A percentile compares a stretch with the other conserved stretches of the same genome.
Conservation (phyloP, 2,888 invertebrate genomes). For the Cordilura impudica region DNA sequence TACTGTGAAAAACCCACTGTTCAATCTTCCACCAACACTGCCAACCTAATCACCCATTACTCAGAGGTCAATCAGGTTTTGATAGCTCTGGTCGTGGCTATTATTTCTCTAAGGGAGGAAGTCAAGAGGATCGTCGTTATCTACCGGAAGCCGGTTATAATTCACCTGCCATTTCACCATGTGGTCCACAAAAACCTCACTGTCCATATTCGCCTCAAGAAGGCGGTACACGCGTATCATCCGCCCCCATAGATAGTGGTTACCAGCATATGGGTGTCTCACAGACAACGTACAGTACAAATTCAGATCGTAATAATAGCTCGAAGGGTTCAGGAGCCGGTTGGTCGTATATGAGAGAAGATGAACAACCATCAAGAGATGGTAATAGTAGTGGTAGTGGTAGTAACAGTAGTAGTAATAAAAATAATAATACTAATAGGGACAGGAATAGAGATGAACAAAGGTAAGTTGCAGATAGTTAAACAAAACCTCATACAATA, state of each 20-base stretch:
- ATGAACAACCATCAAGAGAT: slow-evolving; percentile 65
- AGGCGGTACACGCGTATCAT: slow-evolving; percentile 68
- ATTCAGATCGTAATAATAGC: slow-evolving; percentile 43
- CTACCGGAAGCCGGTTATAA: slow-evolving; percentile 65
- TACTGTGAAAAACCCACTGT: slow-evolving; percentile 14
- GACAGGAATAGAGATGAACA: slow-evolving; percentile 68
- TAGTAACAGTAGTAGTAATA: slow-evolving; percentile 59
- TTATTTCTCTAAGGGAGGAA: slow-evolving; percentile 80
- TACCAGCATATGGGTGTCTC: slow-evolving; percentile 57
- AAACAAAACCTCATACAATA: not conserved
- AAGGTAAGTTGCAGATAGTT: slow-evolving; percentile 72
- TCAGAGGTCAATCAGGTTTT: slow-evolving; percentile 82
- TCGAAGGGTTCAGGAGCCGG: slow-evolving; percentile 46
- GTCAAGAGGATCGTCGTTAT: slow-evolving; percentile 73
- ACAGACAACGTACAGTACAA: slow-evolving; percentile 45
- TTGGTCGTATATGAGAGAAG: slow-evolving; percentile 72
- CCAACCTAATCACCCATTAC: not conserved
- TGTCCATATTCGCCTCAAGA: slow-evolving; percentile 66
- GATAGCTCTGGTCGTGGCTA: slow-evolving; percentile 82
- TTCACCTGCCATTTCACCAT: slow-evolving; percentile 62
- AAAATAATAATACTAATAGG: slow-evolving; percentile 62
- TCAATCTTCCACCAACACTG: not conserved
- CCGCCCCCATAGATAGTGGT: slow-evolving; percentile 69
- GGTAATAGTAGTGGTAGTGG: slow-evolving; percentile 46
- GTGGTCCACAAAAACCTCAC: slow-evolving; percentile 67